These are phyloP conservation scores for Epistrophe eligans DNA, from an alignment of 2,888 invertebrate genomes.

Conservation along the genomic window DNA sequence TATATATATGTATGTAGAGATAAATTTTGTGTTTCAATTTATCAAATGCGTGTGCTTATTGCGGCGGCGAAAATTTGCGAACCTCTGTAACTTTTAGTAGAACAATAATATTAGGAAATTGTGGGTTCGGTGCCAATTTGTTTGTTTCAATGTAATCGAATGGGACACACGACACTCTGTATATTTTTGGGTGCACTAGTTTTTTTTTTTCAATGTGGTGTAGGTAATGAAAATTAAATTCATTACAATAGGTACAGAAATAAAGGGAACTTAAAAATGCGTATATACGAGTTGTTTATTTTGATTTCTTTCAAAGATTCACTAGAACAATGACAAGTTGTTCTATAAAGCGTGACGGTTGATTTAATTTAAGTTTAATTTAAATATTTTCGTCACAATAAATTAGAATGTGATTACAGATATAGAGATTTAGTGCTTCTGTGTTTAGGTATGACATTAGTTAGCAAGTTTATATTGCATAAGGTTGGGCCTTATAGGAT, in stretches of 20 bases:
- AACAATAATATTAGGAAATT: constrained; percentile 43
- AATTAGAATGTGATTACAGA: constrained; percentile 42
- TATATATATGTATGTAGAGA: background rate
- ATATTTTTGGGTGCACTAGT: constrained; percentile 49
- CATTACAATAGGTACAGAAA: background rate
- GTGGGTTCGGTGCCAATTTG: constrained; percentile 62
- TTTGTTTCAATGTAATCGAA: constrained; percentile 41
- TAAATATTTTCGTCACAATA: constrained; percentile 31
- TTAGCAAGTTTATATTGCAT: background rate
- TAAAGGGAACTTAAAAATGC: constrained; percentile 36
- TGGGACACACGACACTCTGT: constrained; percentile 65
- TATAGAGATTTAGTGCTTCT: no score
- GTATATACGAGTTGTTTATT: constrained; percentile 1
- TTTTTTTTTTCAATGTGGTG: background rate
- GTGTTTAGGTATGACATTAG: no score
- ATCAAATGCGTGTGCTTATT: constrained; percentile 57
- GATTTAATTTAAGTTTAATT: constrained; percentile 65
- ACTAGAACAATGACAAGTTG: constrained; percentile 54
- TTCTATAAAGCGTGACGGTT: constrained; percentile 69
- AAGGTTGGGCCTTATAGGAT: constrained; percentile 4
- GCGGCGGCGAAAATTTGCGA: constrained; percentile 38
- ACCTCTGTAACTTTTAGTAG: constrained; percentile 55
- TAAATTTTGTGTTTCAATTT: background rate
- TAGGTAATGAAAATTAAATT: constrained; percentile 45
- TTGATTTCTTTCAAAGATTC: background rate